Evolutionary conservation across 2,888 invertebrate genomes (phyloP).

Genomic region (Idaea straminata): DNA sequence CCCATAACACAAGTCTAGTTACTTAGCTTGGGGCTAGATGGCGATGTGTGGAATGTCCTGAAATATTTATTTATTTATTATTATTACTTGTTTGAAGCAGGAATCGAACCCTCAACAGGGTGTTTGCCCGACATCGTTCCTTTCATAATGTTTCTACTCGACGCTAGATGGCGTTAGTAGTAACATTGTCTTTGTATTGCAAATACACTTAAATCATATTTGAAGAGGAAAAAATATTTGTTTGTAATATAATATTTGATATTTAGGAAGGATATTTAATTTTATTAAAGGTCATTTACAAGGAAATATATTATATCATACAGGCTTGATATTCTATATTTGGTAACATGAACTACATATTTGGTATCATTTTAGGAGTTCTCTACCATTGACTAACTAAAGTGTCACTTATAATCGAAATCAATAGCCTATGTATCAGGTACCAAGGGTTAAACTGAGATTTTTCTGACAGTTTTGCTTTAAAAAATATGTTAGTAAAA

Average conservation of each 20-base stretch:
- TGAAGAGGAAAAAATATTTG: background rate
- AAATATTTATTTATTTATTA: too few relatives aligned
- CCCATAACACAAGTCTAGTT: too few relatives aligned
- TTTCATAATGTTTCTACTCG: slow-evolving; percentile 7
- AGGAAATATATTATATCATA: background rate
- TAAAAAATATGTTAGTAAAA: too few relatives aligned
- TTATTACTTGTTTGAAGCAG: too few relatives aligned
- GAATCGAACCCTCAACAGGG: too few relatives aligned
- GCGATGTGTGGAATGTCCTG: too few relatives aligned
- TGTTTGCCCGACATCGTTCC: background rate
- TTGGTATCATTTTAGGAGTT: background rate
- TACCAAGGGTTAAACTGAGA: too few relatives aligned
- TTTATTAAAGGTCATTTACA: background rate
- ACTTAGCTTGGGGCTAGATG: too few relatives aligned
- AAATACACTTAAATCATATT: slow-evolving; percentile 8
- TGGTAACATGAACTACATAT: background rate
- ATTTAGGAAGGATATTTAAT: background rate
- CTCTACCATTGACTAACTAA: background rate
- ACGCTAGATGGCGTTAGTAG: slow-evolving; percentile 7
- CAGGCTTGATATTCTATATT: background rate
- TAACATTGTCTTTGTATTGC: background rate
- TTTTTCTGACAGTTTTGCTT: too few relatives aligned
- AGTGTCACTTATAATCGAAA: background rate
- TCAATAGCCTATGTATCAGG: too few relatives aligned
- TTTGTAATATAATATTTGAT: slow-evolving; percentile 5